A percentile compares a stretch with the other conserved stretches of the same genome.
phyloP scores from a whole-genome alignment of 2,888 invertebrate species.

The Chymomyza amoena region DNA sequence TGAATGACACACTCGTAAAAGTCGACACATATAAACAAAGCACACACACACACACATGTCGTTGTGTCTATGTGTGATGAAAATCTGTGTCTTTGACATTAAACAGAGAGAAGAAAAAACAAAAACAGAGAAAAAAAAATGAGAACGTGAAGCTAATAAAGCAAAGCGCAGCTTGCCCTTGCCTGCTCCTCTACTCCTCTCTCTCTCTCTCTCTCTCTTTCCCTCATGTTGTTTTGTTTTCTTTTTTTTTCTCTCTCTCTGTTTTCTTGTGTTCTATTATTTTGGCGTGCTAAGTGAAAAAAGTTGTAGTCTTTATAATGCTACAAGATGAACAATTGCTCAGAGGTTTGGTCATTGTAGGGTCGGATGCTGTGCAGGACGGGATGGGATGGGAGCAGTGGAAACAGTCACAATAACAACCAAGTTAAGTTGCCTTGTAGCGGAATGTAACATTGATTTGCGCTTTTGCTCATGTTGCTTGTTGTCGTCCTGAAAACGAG shows the following conservation, averaged over 20 bases:
- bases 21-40: background rate
- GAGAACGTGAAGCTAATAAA: constrained; percentile 47
- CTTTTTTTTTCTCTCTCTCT: background rate
- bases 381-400: too few species aligned
- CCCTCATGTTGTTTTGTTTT: background rate
- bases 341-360: background rate
- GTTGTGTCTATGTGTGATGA: constrained; percentile 1
- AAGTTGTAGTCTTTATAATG: constrained; percentile 19
- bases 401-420: background rate
- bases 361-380: background rate
- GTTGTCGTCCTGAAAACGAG: background rate
- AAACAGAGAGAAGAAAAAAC: constrained; percentile 14
- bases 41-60: constrained; percentile 14
- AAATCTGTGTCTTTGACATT: constrained; percentile 47
- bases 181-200: background rate
- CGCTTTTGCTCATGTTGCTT: too few species aligned
- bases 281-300: constrained; percentile 27
- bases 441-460: background rate
- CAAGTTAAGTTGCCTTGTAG: background rate
- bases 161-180: constrained; percentile 29
- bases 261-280: background rate
- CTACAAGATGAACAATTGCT: background rate
- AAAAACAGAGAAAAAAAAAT: constrained; percentile 15
- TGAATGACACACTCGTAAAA: background rate
- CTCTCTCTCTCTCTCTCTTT: too few species aligned